A percentile compares a stretch with the other conserved stretches of the same genome.
Conservation (phyloP, 2,113 vertebrate species). For the Oxyura jamaicensis region DNA sequence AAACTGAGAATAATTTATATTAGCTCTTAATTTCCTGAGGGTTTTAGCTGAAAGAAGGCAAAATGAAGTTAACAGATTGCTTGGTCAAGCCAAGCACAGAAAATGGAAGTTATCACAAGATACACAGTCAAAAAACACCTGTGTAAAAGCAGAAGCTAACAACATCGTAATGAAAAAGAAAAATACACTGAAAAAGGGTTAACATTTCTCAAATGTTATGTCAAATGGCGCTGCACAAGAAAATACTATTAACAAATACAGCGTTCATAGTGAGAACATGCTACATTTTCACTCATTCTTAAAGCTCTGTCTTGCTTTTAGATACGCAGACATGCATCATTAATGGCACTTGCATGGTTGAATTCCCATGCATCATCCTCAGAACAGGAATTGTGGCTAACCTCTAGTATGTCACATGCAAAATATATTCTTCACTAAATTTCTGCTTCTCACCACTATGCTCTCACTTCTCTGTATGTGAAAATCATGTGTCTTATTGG, state of each 20-base stretch:
- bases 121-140: neutral
- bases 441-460: conserved; percentile 2
- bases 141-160: neutral
- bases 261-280: neutral
- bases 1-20: neutral
- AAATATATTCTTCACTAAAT: neutral
- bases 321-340: neutral
- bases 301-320: neutral
- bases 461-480: neutral
- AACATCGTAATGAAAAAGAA: neutral
- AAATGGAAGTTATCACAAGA: neutral
- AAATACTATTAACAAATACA: conserved; percentile 16
- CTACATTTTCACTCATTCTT: neutral
- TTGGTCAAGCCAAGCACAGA: neutral
- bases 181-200: neutral
- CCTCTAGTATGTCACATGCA: neutral
- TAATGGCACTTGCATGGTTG: conserved; percentile 26
- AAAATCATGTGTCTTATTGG: neutral
- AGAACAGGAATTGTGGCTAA: conserved; percentile 24
- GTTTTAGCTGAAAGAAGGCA: neutral
- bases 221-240: neutral
- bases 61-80: neutral
- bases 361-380: conserved; percentile 25
- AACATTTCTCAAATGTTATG: neutral
- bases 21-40: neutral